phyloP scores from a whole-genome alignment of 2,888 invertebrate genomes.

The Leptopterna dolabrata region DNA sequence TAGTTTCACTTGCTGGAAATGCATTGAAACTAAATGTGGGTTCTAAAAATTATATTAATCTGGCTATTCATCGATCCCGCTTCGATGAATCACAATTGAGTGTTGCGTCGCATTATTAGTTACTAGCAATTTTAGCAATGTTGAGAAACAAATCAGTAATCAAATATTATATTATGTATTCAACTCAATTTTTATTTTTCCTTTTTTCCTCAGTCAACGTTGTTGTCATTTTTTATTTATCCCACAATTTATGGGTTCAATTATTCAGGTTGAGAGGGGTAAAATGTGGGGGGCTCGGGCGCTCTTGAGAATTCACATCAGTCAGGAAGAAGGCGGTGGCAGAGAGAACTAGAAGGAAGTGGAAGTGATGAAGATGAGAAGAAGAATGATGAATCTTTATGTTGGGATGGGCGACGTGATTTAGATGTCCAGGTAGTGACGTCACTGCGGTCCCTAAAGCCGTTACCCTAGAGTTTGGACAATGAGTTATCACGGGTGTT shows the following conservation, averaged over 20 bases:
- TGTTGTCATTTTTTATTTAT: no score
- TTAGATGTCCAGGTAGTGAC: slow-evolving; percentile 51
- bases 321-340: neutral
- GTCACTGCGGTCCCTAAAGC: slow-evolving; percentile 33
- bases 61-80: no score
- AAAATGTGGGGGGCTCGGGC: neutral
- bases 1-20: no score
- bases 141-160: no score
- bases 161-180: no score
- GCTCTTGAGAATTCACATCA: slow-evolving; percentile 43
- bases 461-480: slow-evolving; percentile 24
- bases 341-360: neutral
- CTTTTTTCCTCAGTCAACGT: no score
- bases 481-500: slow-evolving; percentile 38
- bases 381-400: slow-evolving; percentile 50
- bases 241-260: neutral
- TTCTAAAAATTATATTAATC: no score
- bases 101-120: no score
- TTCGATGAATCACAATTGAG: no score
- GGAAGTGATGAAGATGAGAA: slow-evolving; percentile 41
- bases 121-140: no score
- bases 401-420: slow-evolving; percentile 25
- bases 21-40: no score
- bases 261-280: neutral
- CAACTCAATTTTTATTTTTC: neutral